Evolutionary conservation across 2,113 vertebrate genomes (phyloP).

Genomic region (Chitala chitala): DNA sequence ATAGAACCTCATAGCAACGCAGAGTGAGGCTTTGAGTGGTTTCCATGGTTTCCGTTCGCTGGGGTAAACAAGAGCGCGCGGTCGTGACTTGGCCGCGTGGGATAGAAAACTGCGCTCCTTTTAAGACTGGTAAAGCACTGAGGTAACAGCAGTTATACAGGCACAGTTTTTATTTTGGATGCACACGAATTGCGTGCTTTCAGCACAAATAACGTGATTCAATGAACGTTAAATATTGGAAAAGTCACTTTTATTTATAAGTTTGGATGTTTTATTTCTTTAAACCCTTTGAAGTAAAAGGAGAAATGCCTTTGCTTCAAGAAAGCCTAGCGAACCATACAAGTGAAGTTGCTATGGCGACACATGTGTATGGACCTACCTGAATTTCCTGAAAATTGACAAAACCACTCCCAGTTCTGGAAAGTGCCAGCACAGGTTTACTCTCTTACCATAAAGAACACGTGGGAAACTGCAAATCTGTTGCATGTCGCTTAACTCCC

Average conservation of each 20-base stretch:
- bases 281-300: neutral
- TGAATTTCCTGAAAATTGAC: slow-evolving; percentile 43
- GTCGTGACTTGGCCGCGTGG: slow-evolving; percentile 33
- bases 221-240: neutral
- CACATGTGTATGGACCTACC: slow-evolving; percentile 39
- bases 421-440: neutral
- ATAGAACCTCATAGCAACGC: slow-evolving; percentile 64
- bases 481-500: neutral
- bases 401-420: slow-evolving; percentile 35
- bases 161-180: slow-evolving; percentile 1
- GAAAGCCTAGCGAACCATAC: slow-evolving; percentile 32
- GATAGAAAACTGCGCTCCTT: slow-evolving; percentile 21
- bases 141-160: neutral
- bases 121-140: neutral
- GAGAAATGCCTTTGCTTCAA: slow-evolving; percentile 19
- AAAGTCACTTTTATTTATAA: neutral
- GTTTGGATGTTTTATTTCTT: neutral
- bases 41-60: slow-evolving; percentile 51
- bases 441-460: neutral
- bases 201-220: neutral
- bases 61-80: slow-evolving; percentile 33
- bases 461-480: neutral
- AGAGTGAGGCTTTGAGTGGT: slow-evolving; percentile 69
- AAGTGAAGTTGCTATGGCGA: slow-evolving; percentile 42
- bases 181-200: neutral